Base-by-base conservation (phyloP, 2,113 vertebrate genomes). In the Cebus imitator region DNA sequence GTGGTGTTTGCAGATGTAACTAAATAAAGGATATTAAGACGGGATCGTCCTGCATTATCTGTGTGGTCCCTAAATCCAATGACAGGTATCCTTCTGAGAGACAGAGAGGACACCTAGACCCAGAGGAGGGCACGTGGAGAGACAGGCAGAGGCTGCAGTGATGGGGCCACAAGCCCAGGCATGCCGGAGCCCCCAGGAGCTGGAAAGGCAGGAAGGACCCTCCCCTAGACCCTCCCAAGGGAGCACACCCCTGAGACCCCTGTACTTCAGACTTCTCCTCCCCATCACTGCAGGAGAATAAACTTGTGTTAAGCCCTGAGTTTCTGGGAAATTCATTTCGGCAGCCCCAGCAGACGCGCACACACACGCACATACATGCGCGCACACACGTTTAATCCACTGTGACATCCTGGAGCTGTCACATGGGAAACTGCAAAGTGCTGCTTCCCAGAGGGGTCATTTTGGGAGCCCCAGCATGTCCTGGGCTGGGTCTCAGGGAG, bases 211-310 rank as follows among this genome's bases (percentile, higher is more conserved):
- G 76, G 76, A 79, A 50, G 45, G 45, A 79, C 0, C 76, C 76
- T 79, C 76, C 17, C 27, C 45, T 6, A 17, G 45, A 32, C 45
- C 12, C 43, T 30, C 12, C 6, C 6, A 7, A 48, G 73, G 57
- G 18, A 37, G n/a, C 18, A 4, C 0, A 0, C 8, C 8, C 37
- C 64, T 45, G n/a, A 2, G 48, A 18, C 30, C 0, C 40, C 55
- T 17, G 7, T 5, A 5, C 2, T n/a, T 45, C 73, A 30, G 30
- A 70, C 0, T 2, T 6, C 27, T 2, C 9, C 9, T 12, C 30
- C 18, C 30, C 48, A 5, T 21, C 16, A 8, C 20, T 11, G 13
- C 23, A 20, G 8, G 1, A 6, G 7, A n/a, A 8, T 55, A 4
- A 5, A 17, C 20, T 1, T 4, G 5, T 20, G 16, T 68, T 4